Evolutionary conservation across 1,140 invertebrate species (phyloP), one percentile per base, ranked within the genome.

Genomic region (Aphaenogaster rudis): DNA sequence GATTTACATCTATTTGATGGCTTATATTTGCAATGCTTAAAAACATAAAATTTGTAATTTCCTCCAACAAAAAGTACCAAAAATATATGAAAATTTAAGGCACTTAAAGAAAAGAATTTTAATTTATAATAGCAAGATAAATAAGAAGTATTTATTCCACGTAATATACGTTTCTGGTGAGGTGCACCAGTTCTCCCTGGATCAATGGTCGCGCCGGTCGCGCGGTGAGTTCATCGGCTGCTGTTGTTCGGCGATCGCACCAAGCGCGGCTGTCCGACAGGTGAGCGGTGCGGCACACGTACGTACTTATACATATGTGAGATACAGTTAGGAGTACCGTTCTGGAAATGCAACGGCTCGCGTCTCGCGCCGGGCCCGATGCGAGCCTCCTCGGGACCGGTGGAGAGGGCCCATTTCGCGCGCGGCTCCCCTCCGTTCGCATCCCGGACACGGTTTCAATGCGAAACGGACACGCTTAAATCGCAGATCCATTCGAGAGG

Each of bases 311-410:
- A 88, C 86, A 84, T 82, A 86, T 90, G 89, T 63, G 85, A 91
- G 87, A 80, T 94, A 94, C 94, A 94, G 94, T 95, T 94, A 94
- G 89, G 86, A 94, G 93, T 94, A 94, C 93, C 94, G 93, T 94
- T 94, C 94, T 90, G 91, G 88, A 93, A 93, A 92, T 90, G 92
- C 92, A 93, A 88, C 90, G 91, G 87, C 87, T 91, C 79, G 81
- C 87, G 80, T 89, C 80, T 76, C 86, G 91, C 84, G 92, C 88
- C 87, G 91, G 90, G 91, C 84, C 87, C 88, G 92, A 91, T 88
- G 90, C 93, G 91, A 93, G 63, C 42, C 67, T 72, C 52, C 48
- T 28, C 69, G 33, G 52, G 33, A 36, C 57, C 69, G 88, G 59
- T 89, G 81, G 88, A 93, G 92, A 88, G 78, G 80, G 79, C 71